Percentiles rank a stretch among this genome's conserved stretches.
These are phyloP conservation scores for Phalacrocorax brasilianus DNA, from an alignment of 2,113 vertebrate genomes.

Conservation along the genomic window DNA sequence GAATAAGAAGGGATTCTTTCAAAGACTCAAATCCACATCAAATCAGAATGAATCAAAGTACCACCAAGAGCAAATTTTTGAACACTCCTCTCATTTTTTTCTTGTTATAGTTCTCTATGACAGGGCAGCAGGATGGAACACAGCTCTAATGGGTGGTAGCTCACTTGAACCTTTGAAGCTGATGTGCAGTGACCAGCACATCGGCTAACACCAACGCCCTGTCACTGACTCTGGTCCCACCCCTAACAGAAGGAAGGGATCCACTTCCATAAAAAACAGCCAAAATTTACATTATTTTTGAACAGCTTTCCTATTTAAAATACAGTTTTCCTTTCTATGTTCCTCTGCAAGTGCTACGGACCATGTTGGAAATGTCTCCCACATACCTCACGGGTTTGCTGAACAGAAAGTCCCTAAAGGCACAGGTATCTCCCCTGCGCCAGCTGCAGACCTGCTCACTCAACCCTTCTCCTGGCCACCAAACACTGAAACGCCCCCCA, in stretches of 20 bases:
- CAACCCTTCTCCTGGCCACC: background rate
- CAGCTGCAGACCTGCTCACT: too few relatives aligned
- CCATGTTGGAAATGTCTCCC: background rate
- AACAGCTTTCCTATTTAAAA: background rate
- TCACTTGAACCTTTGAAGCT: background rate
- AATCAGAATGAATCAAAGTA: background rate
- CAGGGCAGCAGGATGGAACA: background rate
- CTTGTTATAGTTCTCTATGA: background rate
- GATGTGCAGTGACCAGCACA: background rate
- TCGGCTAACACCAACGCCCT: background rate
- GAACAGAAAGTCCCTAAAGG: background rate
- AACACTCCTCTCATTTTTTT: background rate
- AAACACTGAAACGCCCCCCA: background rate
- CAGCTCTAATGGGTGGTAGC: background rate
- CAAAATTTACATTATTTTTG: too few relatives aligned
- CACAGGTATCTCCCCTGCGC: fast-evolving
- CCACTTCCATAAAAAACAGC: background rate
- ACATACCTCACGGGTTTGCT: background rate
- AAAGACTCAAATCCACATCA: background rate
- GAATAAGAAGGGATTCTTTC: background rate
- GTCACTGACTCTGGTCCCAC: background rate
- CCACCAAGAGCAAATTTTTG: background rate
- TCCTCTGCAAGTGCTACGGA: background rate
- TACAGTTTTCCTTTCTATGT: background rate
- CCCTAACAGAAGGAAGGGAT: background rate